Percentiles rank a stretch among this genome's conserved stretches.
Evolutionary conservation across 2,113 vertebrate genomes (phyloP).

Genomic region (Microtus oregoni): DNA sequence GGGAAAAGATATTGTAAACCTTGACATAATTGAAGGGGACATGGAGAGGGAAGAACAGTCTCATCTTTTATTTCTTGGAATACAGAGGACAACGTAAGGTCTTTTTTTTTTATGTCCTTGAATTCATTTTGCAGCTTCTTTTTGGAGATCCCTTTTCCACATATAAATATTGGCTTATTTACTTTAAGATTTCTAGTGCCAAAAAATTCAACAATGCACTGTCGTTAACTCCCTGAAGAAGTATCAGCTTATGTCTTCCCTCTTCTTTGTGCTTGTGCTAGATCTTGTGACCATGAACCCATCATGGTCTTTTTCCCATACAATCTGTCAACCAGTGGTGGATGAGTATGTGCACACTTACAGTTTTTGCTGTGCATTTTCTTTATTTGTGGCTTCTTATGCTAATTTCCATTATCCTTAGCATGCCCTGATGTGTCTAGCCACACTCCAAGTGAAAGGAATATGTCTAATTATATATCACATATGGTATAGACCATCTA

Average conservation of each 20-base stretch:
- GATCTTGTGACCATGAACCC: neutral
- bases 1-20: neutral
- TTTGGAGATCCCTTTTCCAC: neutral
- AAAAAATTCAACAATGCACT: neutral
- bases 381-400: neutral
- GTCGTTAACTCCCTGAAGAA: neutral
- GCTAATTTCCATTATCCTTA: neutral
- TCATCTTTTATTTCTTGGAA: constrained; percentile 7
- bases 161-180: neutral
- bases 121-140: neutral
- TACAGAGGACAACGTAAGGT: neutral
- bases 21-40: constrained; percentile 2
- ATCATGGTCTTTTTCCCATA: neutral
- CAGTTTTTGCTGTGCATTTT: neutral
- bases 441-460: neutral
- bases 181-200: neutral
- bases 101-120: neutral
- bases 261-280: rapidly evolving
- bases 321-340: neutral
- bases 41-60: neutral
- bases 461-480: neutral
- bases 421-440: neutral
- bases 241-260: neutral
- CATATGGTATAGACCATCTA: neutral
- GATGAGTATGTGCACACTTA: neutral